These are phyloP conservation scores for Triplophysa rosa DNA, from an alignment of 2,113 vertebrate genomes.

Conservation along the genomic window DNA sequence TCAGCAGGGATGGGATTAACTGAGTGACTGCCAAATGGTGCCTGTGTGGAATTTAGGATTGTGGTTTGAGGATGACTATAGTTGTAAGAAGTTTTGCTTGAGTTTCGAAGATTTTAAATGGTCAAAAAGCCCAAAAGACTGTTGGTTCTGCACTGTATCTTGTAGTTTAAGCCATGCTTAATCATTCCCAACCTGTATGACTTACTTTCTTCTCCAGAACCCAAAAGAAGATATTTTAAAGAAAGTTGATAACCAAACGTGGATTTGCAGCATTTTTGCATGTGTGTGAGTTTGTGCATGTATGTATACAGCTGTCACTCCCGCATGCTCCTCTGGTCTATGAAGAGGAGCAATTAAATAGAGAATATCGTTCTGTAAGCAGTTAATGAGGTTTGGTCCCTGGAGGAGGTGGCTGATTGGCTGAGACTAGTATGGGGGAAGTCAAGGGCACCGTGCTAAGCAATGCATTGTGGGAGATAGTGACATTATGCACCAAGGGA, in stretches of 20 bases:
- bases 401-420: conserved; percentile 55
- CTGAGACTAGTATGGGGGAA: conserved; percentile 50
- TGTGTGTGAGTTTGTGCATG: conserved; percentile 52
- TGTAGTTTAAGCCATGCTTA: too few species aligned
- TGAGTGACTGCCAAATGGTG: conserved; percentile 30
- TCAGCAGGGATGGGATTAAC: conserved; percentile 31
- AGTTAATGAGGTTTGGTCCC: conserved; percentile 60
- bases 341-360: conserved; percentile 58
- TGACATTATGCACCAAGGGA: conserved; percentile 51
- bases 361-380: conserved; percentile 56
- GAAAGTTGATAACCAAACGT: conserved; percentile 30
- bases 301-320: conserved; percentile 66
- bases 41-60: conserved; percentile 21
- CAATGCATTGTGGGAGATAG: conserved; percentile 55
- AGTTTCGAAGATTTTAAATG: background rate
- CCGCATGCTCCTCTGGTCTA: conserved; percentile 52
- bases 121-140: too few species aligned
- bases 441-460: conserved; percentile 54
- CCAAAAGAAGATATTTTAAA: too few species aligned
- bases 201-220: too few species aligned
- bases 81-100: conserved; percentile 11
- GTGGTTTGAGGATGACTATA: conserved; percentile 23
- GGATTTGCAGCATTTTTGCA: conserved; percentile 35
- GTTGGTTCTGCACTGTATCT: too few species aligned
- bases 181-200: too few species aligned